phyloP scores from a whole-genome alignment of 1,140 invertebrate species.

The Centruroides vittatus region DNA sequence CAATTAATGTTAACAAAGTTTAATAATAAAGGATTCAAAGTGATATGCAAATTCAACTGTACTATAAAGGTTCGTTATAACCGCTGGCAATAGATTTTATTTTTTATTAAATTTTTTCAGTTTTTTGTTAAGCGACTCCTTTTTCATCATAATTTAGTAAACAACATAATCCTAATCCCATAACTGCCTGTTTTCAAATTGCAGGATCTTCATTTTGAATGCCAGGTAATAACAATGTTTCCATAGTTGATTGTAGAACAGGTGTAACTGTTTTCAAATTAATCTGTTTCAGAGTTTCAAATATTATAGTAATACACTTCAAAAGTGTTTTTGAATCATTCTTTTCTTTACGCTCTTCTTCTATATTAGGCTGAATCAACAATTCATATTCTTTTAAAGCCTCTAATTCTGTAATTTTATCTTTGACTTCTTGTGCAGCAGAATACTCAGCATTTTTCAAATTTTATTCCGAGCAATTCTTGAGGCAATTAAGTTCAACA shows the following conservation, averaged over 20 bases:
- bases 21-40: too few relatives aligned
- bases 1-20: too few relatives aligned
- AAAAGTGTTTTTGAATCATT: conserved; percentile 30
- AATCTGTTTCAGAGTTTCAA: conserved; percentile 27
- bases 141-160: conserved; percentile 27
- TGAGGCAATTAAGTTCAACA: conserved; percentile 37
- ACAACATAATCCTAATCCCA: conserved; percentile 30
- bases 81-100: too few relatives aligned
- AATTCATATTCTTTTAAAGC: neutral
- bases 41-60: too few relatives aligned
- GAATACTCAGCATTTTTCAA: neutral
- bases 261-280: conserved; percentile 26
- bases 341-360: neutral
- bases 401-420: too few relatives aligned
- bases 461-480: conserved; percentile 36
- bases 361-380: neutral
- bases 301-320: conserved; percentile 33
- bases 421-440: too few relatives aligned
- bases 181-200: conserved; percentile 29
- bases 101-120: too few relatives aligned
- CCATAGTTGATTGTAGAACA: conserved; percentile 28
- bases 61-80: too few relatives aligned
- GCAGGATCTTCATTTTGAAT: conserved; percentile 27
- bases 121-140: too few relatives aligned
- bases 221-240: conserved; percentile 28